These are phyloP conservation scores for Alitta virens DNA, from an alignment of 2,888 invertebrate genomes.

Conservation along the genomic window DNA sequence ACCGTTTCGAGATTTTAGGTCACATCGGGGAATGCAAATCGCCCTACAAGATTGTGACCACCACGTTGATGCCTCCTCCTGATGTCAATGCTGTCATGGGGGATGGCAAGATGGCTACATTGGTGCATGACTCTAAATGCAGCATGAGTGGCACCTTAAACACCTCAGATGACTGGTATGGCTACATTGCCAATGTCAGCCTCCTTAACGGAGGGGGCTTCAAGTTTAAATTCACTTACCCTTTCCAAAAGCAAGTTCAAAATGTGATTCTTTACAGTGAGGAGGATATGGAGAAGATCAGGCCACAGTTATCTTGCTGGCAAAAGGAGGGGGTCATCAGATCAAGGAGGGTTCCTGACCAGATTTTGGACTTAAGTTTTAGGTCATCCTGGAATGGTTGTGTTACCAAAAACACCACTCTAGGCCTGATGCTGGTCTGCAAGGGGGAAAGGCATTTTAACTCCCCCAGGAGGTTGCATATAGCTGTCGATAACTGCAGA, in stretches of 20 bases:
- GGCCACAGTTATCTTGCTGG: conserved; percentile 25
- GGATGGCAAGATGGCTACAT: conserved; percentile 8
- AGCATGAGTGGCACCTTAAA: conserved; percentile 26
- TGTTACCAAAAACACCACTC: conserved; percentile 19
- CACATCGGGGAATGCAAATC: conserved; percentile 27
- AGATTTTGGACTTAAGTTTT: conserved; percentile 27
- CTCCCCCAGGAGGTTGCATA: conserved; percentile 18
- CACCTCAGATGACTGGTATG: conserved; percentile 28
- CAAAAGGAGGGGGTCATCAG: conserved; percentile 27
- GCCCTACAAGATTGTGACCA: conserved; percentile 5
- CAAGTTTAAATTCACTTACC: conserved; percentile 25
- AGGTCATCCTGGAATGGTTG: conserved; percentile 28
- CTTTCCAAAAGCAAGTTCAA: conserved; percentile 20
- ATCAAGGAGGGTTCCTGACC: conserved; percentile 20
- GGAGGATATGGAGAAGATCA: conserved; percentile 22
- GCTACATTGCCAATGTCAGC: conserved; percentile 27
- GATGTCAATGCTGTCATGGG: background rate
- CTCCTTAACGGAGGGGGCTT: conserved; percentile 24
- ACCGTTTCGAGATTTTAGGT: conserved; percentile 26
- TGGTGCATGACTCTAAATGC: conserved; percentile 15
- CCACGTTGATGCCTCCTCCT: conserved; percentile 3
- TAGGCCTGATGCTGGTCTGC: conserved; percentile 19
- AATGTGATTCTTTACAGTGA: conserved; percentile 28
- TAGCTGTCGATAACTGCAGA: conserved; percentile 30
- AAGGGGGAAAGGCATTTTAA: conserved; percentile 18